These are phyloP conservation scores for Piliocolobus tephrosceles DNA, from an alignment of 2,113 vertebrate genomes.

Conservation along the genomic window DNA sequence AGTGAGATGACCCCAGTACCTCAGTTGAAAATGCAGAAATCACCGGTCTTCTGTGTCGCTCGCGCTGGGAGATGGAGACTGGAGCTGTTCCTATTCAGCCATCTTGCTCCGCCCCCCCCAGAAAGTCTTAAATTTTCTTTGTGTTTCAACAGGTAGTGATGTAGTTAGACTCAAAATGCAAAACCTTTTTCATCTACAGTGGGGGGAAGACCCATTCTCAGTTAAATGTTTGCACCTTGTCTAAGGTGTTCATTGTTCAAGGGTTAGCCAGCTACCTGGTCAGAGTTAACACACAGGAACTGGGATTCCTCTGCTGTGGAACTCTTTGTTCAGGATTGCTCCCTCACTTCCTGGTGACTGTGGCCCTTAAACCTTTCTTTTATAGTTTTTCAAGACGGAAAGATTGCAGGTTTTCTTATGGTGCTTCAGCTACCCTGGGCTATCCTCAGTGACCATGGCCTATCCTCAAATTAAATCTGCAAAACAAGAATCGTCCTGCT, in stretches of 20 bases:
- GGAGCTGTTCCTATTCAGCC: no score
- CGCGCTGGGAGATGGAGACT: no score
- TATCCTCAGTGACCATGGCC: fast-evolving
- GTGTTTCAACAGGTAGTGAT: background rate
- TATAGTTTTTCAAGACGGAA: background rate
- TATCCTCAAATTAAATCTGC: background rate
- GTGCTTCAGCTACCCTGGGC: background rate
- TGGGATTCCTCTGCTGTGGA: background rate
- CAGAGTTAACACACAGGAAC: background rate
- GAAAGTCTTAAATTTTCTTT: background rate
- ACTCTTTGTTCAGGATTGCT: background rate
- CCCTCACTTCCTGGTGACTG: background rate
- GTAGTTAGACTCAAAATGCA: background rate
- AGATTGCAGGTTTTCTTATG: background rate
- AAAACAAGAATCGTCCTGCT: background rate
- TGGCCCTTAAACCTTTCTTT: background rate
- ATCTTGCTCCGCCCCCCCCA: no score
- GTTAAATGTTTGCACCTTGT: background rate
- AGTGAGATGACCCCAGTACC: no score
- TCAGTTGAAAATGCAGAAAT: no score
- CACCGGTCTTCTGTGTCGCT: no score
- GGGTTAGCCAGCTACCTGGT: background rate
- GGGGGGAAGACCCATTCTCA: background rate
- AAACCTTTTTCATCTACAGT: background rate
- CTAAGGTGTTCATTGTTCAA: background rate